A percentile compares a stretch with the other conserved stretches of the same genome.
Evolutionary conservation across 2,113 vertebrate genomes (phyloP).

Genomic region (Gopherus flavomarginatus): DNA sequence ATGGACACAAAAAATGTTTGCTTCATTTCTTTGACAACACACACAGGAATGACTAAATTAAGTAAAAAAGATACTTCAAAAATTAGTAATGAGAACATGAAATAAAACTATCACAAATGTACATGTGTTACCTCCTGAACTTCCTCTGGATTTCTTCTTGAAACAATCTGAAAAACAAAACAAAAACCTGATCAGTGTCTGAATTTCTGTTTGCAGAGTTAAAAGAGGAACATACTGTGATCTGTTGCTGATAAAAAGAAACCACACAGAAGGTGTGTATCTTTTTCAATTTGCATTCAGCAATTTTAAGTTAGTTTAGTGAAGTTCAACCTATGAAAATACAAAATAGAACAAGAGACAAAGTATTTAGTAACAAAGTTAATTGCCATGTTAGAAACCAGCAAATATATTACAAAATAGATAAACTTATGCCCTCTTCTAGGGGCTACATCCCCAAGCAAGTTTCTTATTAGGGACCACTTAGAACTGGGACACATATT

Average conservation of each 20-base stretch:
- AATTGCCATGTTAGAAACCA: not conserved
- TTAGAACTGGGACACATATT: not conserved
- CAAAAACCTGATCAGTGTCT: slow-evolving; percentile 14
- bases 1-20: not conserved
- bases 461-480: not conserved
- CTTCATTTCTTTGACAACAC: not conserved
- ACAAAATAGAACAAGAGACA: rapidly evolving
- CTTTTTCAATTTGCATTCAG: not conserved
- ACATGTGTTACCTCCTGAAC: slow-evolving; percentile 94
- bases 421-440: not conserved
- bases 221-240: not conserved
- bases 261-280: not conserved
- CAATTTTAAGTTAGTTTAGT: not conserved
- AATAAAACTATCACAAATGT: slow-evolving; percentile 51
- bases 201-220: not conserved
- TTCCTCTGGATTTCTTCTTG: slow-evolving; percentile 95
- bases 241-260: not conserved
- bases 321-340: not conserved
- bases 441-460: rapidly evolving
- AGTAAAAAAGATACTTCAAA: slow-evolving; percentile 55
- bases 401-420: not conserved
- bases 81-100: not conserved
- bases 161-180: slow-evolving; percentile 90
- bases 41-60: not conserved
- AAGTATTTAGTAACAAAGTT: not conserved